Conservation (phyloP, 1,140 invertebrate species). For the Drosophila gunungcola region DNA sequence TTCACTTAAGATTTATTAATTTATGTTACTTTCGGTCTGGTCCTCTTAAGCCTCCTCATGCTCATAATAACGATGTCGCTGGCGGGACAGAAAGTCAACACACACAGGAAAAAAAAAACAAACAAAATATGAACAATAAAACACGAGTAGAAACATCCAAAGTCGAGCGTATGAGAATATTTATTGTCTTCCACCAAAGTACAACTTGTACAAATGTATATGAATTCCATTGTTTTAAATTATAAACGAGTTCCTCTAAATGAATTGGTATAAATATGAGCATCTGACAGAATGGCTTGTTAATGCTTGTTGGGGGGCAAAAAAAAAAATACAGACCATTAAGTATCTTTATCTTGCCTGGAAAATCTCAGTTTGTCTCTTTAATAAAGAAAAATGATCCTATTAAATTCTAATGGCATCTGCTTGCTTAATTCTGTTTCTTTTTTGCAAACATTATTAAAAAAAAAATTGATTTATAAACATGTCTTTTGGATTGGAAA, state of each 20-base stretch:
- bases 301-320: constrained; percentile 12
- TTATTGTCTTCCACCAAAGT: constrained; percentile 50
- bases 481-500: not conserved
- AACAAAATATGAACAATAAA: constrained; percentile 41
- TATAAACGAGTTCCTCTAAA: constrained; percentile 40
- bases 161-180: constrained; percentile 48
- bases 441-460: not conserved
- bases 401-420: constrained; percentile 2
- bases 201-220: constrained; percentile 52
- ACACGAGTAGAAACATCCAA: constrained; percentile 51
- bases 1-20: constrained; percentile 53
- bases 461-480: too few relatives aligned
- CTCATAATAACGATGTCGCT: constrained; percentile 41
- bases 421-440: not conserved
- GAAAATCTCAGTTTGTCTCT: constrained; percentile 10
- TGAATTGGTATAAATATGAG: constrained; percentile 47
- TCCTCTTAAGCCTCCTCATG: constrained; percentile 25
- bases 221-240: constrained; percentile 52
- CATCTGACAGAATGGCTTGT: constrained; percentile 38
- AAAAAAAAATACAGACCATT: constrained; percentile 3
- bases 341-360: constrained; percentile 16
- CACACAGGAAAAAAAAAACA: constrained; percentile 11
- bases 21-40: constrained; percentile 30
- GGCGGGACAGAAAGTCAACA: not conserved
- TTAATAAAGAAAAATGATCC: constrained; percentile 29